Base-by-base conservation (phyloP, 2,888 invertebrate genomes). In the Brachyptera risi region DNA sequence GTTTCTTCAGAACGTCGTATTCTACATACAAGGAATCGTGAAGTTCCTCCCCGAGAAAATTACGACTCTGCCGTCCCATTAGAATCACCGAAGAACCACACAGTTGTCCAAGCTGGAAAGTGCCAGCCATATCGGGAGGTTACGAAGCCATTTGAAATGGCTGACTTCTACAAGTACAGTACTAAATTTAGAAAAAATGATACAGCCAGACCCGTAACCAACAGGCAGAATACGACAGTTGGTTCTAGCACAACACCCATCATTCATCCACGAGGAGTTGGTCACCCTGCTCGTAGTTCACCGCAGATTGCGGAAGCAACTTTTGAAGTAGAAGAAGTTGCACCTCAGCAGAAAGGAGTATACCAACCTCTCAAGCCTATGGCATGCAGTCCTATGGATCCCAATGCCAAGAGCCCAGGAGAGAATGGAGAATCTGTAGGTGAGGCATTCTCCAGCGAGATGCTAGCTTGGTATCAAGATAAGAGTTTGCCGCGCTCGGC, bases 161-260 rank as follows among this genome's bases (percentile, higher is more conserved):
- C 95, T 0, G 97, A 97, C 76, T 96, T 95, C 75, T 97, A 96
- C 75, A 97, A 96, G 76, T 97, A 97, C 75, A 96, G 96, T 57
- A 95, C 94, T 3, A 94, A 95, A 73, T 93, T 90, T 74, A 83
- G 95, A 64, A 87, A 92, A 67, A 82, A 80, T 35, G 51, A 47
- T 2, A 54, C n/a, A 19, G 27, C 15, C n/a, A 26, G 15, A 26
- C 35, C 17, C 3, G 5, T 24, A 21, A 24, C 2, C n/a, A 13
- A 2, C 4, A 21, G 47, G n/a, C 17, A 35, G 35, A 54, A 3
- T 5, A 5, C 21, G 3, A n/a, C 19, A 37, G 21, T 19, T 2
- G 9, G 13, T 9, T 21, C 47, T n/a, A 47, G 47, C 24, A 21
- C 47, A 4, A 21, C 23, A 2, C 47, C 47, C n/a, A 13, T 47